phyloP scores from a whole-genome alignment of 2,113 vertebrate genomes.

The Willisornis vidua region DNA sequence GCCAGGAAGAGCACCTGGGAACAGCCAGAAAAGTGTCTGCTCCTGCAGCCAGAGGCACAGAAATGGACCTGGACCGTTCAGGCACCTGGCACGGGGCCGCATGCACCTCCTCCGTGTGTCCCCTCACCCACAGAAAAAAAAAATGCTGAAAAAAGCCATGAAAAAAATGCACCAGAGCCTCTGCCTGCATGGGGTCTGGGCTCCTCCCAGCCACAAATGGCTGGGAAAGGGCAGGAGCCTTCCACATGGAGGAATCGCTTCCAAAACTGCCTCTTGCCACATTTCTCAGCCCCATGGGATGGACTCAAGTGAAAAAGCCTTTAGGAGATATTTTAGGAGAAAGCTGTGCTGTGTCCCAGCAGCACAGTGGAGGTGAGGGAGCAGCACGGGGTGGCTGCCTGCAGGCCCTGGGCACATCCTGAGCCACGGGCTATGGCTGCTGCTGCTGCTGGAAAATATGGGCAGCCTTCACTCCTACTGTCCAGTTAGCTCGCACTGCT shows the following conservation, averaged over 20 bases:
- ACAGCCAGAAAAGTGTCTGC: not conserved
- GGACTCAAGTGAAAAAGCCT: not conserved
- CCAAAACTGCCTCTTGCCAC: not conserved
- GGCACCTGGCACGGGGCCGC: not conserved
- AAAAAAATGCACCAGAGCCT: not conserved
- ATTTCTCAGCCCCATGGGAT: fast-evolving
- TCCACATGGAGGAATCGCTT: fast-evolving
- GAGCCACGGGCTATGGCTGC: not conserved
- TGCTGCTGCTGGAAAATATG: fast-evolving
- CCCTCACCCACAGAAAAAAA: fast-evolving
- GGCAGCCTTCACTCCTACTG: too few species aligned
- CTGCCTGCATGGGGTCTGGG: not conserved
- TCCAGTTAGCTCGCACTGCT: not conserved
- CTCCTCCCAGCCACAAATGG: fast-evolving
- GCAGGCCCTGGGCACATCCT: fast-evolving
- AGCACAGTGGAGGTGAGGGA: fast-evolving
- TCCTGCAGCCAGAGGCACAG: not conserved
- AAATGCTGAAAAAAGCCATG: not conserved
- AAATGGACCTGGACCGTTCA: not conserved
- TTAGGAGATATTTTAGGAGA: not conserved
- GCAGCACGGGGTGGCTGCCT: fast-evolving
- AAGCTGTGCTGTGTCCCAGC: too few species aligned
- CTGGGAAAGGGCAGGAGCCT: not conserved
- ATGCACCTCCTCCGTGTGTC: not conserved
- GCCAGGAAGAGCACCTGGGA: not conserved